Conservation (phyloP, 1,140 invertebrate genomes). For the Saccostrea cuccullata region DNA sequence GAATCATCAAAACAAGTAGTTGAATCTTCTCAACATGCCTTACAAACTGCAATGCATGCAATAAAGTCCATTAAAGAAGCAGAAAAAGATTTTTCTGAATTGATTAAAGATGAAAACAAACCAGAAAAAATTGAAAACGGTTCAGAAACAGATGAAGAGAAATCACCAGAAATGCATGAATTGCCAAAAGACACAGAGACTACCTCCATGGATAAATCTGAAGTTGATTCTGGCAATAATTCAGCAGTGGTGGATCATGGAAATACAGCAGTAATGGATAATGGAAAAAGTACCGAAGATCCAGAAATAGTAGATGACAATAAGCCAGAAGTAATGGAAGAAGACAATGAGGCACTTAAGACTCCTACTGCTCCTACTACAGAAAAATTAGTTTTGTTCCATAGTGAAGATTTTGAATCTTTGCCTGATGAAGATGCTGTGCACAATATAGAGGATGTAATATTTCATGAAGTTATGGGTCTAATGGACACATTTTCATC, state of each 20-base stretch:
- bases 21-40: slow-evolving; percentile 25
- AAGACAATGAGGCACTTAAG: not conserved
- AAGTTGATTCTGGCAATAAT: not conserved
- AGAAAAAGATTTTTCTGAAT: not conserved
- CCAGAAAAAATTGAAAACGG: not conserved
- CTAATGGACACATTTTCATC: slow-evolving; percentile 6
- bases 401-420: not conserved
- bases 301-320: not conserved
- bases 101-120: not conserved
- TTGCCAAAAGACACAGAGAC: not conserved
- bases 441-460: not conserved
- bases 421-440: not conserved
- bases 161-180: not conserved
- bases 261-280: not conserved
- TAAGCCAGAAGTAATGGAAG: not conserved
- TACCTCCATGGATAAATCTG: not conserved
- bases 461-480: not conserved
- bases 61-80: not conserved
- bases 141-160: not conserved
- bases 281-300: not conserved
- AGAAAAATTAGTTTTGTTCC: not conserved
- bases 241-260: not conserved
- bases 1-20: slow-evolving; percentile 32
- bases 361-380: not conserved
- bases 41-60: slow-evolving; percentile 34